Base-by-base conservation (phyloP, 2,797 vertebrate species). In the Acrossocheilus wenchowensis region DNA sequence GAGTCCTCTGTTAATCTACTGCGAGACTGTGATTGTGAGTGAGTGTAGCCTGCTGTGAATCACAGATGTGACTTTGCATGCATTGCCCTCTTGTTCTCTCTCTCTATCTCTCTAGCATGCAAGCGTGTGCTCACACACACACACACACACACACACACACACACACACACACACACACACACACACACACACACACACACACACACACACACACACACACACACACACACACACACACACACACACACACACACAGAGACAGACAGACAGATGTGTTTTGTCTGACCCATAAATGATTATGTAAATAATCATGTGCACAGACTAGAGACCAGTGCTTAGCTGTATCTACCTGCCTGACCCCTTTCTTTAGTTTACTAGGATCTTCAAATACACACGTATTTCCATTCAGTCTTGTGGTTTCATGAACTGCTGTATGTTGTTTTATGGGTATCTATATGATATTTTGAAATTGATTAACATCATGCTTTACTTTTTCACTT, bases 61-160 rank as follows among this genome's bases (percentile, higher is more conserved):
- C 78, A 80, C 84, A 86, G 78, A 81, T 81, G 84, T 81, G 78
- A 50, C 78, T 78, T 77, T 45, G 75, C 48, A 60, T 71, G 36
- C 6, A 1, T 85, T 79, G n/a, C 52, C n/a, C 48, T 79, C 21
- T 39, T 11, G 34, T 30, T 54, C 10, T 54, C 50, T 64, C 62
- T 34, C 19, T 30, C 73, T 74, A 14, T 52, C 4, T 77, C 50
- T 66, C 62, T 66, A 26, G 26, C 26, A 26, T 26, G 26, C 26
- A 26, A 26, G 26, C 26, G 26, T 26, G 26, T 26, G 26, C 26
- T 1, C 26, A 1, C 26, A 26, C 26, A 1, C 26, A 26, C 26
- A 5, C 2, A 12, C 6, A 2, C 1, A 0, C 64, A 0, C 30
- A 0, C 43, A 64, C 11, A 64, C 60, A 64, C 34, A 62, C 10